A percentile compares a stretch with the other conserved stretches of the same genome.
phyloP scores from a whole-genome alignment of 2,888 invertebrate genomes.

The Gandaritis pyraliata region DNA sequence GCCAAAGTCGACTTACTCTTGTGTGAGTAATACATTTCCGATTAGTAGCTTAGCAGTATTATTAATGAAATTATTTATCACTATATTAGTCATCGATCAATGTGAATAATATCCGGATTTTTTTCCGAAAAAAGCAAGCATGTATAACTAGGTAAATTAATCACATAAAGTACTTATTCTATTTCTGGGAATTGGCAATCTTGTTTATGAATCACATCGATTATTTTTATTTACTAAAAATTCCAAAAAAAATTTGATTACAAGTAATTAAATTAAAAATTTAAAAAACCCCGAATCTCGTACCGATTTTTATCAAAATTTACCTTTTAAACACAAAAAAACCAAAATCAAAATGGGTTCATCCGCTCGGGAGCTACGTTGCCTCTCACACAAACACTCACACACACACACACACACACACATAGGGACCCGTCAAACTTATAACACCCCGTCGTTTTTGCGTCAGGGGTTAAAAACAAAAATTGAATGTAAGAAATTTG shows the following conservation, averaged over 20 bases:
- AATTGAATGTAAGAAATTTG: conserved; percentile 50
- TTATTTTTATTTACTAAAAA: conserved; percentile 4
- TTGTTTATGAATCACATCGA: conserved; percentile 30
- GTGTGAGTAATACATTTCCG: background rate
- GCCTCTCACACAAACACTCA: too few species aligned
- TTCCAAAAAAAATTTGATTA: conserved; percentile 11
- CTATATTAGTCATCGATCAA: background rate
- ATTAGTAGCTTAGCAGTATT: too few species aligned
- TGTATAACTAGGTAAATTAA: conserved; percentile 3
- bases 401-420: too few species aligned
- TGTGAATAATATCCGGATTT: conserved; percentile 6
- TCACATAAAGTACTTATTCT: background rate
- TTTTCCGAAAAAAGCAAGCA: background rate
- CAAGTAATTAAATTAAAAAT: too few species aligned
- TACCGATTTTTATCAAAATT: too few species aligned
- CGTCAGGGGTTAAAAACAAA: too few species aligned
- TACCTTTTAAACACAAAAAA: too few species aligned
- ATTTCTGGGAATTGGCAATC: conserved; percentile 19
- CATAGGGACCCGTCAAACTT: too few species aligned
- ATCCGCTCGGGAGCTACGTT: too few species aligned
- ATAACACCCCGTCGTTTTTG: too few species aligned
- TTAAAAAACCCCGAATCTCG: too few species aligned
- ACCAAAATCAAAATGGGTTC: too few species aligned
- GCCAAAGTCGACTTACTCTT: background rate
- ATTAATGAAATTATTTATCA: background rate